phyloP scores from a whole-genome alignment of 2,888 invertebrate genomes.

The Euzophera pinguis region DNA sequence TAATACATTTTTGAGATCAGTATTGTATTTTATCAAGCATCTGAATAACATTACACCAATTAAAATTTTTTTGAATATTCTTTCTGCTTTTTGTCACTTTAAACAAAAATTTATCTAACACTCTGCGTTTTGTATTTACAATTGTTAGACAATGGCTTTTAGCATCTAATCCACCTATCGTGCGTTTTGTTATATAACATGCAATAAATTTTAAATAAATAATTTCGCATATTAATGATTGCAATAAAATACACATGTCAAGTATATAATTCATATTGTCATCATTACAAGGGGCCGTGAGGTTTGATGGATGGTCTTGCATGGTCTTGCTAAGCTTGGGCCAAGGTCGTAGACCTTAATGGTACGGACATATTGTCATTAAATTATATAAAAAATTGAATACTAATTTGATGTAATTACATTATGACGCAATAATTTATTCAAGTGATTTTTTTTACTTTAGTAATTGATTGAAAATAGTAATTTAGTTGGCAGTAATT shows the following conservation, averaged over 20 bases:
- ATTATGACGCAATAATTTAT: background rate
- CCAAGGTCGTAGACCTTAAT: slow-evolving; percentile 3
- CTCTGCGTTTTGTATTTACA: no score
- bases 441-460: background rate
- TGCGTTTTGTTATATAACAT: background rate
- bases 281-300: slow-evolving; percentile 2
- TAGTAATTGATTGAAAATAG: background rate
- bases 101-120: no score
- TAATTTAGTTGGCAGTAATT: no score
- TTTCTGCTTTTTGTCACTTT: no score
- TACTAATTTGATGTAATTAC: background rate
- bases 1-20: no score
- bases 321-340: background rate
- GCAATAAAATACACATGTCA: slow-evolving; percentile 2
- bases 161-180: no score
- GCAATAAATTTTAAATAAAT: background rate
- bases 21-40: no score
- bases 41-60: no score
- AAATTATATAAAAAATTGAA: background rate
- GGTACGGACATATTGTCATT: background rate
- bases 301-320: background rate
- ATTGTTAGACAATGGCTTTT: no score
- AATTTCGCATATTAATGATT: slow-evolving; percentile 1
- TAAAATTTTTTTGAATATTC: no score
- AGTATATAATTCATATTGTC: slow-evolving; percentile 2